These are phyloP conservation scores for Synanthedon formicaeformis DNA, from an alignment of 2,888 invertebrate species.

Conservation along the genomic window DNA sequence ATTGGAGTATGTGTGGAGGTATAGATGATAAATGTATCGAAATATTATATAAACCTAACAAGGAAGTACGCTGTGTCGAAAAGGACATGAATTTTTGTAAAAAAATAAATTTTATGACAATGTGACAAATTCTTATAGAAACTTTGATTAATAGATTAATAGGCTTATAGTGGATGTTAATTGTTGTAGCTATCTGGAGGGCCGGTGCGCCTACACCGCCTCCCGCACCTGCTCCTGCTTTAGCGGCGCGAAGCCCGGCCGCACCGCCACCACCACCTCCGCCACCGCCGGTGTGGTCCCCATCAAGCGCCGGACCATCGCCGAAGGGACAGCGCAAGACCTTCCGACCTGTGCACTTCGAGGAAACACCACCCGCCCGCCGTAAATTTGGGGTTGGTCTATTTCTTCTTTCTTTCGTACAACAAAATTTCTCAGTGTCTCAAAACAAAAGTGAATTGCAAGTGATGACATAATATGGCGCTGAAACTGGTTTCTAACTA, in stretches of 20 bases:
- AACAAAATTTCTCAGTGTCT: neutral
- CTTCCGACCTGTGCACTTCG: slow-evolving; percentile 80
- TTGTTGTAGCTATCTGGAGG: slow-evolving; percentile 51
- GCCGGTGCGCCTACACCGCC: slow-evolving; percentile 51
- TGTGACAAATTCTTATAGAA: no score
- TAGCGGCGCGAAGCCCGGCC: slow-evolving; percentile 26
- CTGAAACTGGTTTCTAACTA: no score
- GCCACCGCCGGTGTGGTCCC: slow-evolving; percentile 83
- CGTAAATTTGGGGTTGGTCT: slow-evolving; percentile 47
- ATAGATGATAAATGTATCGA: no score
- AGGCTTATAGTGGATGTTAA: no score
- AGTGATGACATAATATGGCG: no score
- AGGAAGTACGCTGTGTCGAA: no score
- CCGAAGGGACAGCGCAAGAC: slow-evolving; percentile 80
- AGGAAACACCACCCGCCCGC: slow-evolving; percentile 53
- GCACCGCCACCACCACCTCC: slow-evolving; percentile 67
- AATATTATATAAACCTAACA: no score
- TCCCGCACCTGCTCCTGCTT: slow-evolving; percentile 21
- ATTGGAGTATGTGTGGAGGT: slow-evolving; percentile 17
- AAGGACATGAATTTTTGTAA: no score
- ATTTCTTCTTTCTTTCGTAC: neutral
- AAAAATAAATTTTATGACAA: no score
- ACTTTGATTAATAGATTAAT: no score
- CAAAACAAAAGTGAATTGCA: no score
- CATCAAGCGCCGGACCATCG: slow-evolving; percentile 78